Base-by-base conservation (phyloP, 2,888 invertebrate genomes). In the Dichetophora obliterata region DNA sequence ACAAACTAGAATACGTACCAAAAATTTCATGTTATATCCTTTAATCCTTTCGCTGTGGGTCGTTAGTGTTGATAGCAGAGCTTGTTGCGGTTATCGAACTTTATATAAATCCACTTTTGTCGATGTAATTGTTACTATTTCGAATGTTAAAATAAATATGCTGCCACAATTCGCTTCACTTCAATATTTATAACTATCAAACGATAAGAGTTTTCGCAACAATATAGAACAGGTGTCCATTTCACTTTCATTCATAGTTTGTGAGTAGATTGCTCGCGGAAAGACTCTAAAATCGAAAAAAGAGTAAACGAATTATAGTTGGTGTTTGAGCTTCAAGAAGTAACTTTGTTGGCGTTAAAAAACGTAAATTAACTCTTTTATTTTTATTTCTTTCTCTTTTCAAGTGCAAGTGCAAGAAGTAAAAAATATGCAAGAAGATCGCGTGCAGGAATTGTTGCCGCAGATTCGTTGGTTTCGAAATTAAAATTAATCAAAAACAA, bases 381-480 rank as follows among this genome's bases (percentile, higher is more conserved):
- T 43, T n/a, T 27, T 37, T 68, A 65, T 66, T 63, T 77, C 66
- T 63, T 52, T 31, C n/a, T 75, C 80, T 77, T 79, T 77, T 82
- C 83, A 83, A 81, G 80, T 82, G 80, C 80, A 82, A 80, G 81
- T 79, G 69, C 79, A 82, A 76, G 71, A 70, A 63, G n/a, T 6
- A 57, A 70, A 68, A 43, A 43, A 54, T 68, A 52, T 57, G 68
- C 70, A 69, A 50, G 52, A 71, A 19, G 68, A 78, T 81, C 79
- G 81, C 81, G 80, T 81, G 81, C 75, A 76, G 48, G 73, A 78
- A 69, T 69, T 66, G 50, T 75, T 74, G 72, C 61, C 43, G 52
- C 31, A 68, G 14, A 61, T 59, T 24, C 37, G 52, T 69, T 68
- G 22, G 48, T 68, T 57, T 54, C 48, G 75, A 73, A 74, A 77